phyloP scores from a whole-genome alignment of 2,113 vertebrate genomes.

The Cyprinodon variegatus region DNA sequence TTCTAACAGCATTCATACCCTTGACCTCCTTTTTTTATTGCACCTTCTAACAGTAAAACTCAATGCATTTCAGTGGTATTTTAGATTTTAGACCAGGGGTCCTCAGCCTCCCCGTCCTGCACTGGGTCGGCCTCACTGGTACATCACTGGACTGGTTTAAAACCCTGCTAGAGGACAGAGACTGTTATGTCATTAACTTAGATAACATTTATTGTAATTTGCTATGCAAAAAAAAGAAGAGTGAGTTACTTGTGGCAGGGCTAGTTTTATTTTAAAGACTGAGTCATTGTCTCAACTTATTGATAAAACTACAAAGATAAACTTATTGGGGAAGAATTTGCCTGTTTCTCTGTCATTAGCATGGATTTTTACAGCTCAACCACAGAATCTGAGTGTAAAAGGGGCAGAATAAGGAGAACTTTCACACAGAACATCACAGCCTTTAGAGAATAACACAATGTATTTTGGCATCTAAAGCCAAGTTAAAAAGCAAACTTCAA shows the following conservation, averaged over 20 bases:
- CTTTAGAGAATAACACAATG: background rate
- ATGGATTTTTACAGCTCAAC: background rate
- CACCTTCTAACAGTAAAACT: background rate
- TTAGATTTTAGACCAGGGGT: background rate
- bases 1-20: background rate
- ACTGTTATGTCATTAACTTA: no score
- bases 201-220: no score
- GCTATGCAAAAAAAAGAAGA: no score
- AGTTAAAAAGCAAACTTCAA: conserved; percentile 1
- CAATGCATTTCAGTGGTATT: background rate
- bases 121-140: no score
- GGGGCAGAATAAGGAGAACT: background rate
- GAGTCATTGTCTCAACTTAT: no score
- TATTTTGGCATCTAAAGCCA: background rate
- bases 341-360: background rate
- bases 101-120: no score
- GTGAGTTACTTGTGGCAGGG: no score
- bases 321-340: no score
- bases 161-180: no score
- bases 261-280: no score
- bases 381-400: background rate
- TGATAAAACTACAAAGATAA: background rate
- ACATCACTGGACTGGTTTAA: no score
- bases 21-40: background rate
- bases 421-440: background rate